Conservation (phyloP, 2,113 vertebrate species). For the Archocentrus centrarchus region DNA sequence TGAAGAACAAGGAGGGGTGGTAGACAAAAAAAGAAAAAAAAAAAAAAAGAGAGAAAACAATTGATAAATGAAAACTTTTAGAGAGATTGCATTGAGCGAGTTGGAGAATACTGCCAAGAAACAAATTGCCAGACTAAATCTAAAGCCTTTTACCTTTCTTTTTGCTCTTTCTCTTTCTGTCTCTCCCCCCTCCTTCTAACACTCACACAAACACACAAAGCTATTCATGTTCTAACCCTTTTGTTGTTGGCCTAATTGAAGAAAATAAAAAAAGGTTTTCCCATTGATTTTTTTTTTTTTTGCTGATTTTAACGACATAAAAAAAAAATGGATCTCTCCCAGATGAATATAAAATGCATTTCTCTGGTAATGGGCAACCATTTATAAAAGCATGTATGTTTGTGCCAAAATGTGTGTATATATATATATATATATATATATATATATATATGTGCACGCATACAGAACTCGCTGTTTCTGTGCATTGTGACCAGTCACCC, state of each 20-base stretch:
- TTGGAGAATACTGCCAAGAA: slow-evolving; percentile 54
- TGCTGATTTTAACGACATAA: slow-evolving; percentile 39
- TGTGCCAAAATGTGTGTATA: background rate
- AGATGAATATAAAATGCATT: slow-evolving; percentile 37
- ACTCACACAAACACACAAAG: background rate
- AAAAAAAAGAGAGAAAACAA: slow-evolving; percentile 39
- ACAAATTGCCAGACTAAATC: slow-evolving; percentile 57
- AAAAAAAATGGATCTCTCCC: slow-evolving; percentile 45
- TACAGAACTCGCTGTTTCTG: background rate
- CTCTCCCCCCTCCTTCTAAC: background rate
- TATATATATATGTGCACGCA: too few relatives aligned
- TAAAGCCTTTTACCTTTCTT: slow-evolving; percentile 29
- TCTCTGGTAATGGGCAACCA: slow-evolving; percentile 22
- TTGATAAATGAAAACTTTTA: slow-evolving; percentile 79
- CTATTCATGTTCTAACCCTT: slow-evolving; percentile 15
- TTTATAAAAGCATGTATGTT: slow-evolving; percentile 30
- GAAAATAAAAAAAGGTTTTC: slow-evolving; percentile 47
- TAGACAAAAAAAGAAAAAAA: background rate
- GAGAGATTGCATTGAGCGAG: slow-evolving; percentile 72
- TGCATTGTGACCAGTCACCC: slow-evolving; percentile 1
- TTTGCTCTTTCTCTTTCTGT: background rate
- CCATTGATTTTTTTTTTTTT: slow-evolving; percentile 44
- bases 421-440: background rate
- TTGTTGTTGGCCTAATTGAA: slow-evolving; percentile 48
- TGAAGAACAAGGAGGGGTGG: background rate